Conservation (phyloP, 1,140 invertebrate genomes). For the Psilanteris sp. region DNA sequence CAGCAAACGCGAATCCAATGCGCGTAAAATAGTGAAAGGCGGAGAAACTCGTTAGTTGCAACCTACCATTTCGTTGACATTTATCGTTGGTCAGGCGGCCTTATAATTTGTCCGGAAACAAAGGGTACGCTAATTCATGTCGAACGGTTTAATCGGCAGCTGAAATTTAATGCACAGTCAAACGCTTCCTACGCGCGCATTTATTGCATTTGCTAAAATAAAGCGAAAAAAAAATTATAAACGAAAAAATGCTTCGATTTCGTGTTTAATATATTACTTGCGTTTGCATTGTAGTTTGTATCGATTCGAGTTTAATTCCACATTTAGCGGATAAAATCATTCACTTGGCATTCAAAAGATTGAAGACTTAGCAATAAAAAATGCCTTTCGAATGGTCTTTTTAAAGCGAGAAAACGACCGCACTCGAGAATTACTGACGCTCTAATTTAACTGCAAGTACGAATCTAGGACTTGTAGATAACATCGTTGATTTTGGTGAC, state of each 20-base stretch:
- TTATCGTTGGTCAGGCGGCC: conserved; percentile 61
- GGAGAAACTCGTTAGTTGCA: conserved; percentile 54
- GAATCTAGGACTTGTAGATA: conserved; percentile 65
- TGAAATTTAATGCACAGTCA: conserved; percentile 49
- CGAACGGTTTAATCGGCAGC: conserved; percentile 64
- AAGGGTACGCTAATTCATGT: conserved; percentile 70
- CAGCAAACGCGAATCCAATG: conserved; percentile 27
- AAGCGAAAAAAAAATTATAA: conserved; percentile 3
- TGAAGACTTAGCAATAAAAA: too few species aligned
- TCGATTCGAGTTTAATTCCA: too few species aligned
- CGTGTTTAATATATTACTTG: too few species aligned
- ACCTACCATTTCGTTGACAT: conserved; percentile 59
- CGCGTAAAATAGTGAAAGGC: conserved; percentile 48
- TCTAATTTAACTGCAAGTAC: conserved; percentile 52
- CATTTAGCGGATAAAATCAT: too few species aligned
- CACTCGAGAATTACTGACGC: conserved; percentile 29
- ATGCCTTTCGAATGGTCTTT: too few species aligned
- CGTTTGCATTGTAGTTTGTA: too few species aligned
- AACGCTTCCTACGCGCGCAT: conserved; percentile 35
- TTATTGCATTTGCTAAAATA: conserved; percentile 33
- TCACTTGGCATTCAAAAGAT: too few species aligned
- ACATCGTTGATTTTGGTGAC: conserved; percentile 60
- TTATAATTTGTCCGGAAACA: conserved; percentile 72
- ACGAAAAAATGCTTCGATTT: too few species aligned
- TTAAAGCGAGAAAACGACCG: conserved; percentile 8